These are phyloP conservation scores for Drosophila mayri DNA, from an alignment of 1,140 invertebrate species.

Conservation along the genomic window DNA sequence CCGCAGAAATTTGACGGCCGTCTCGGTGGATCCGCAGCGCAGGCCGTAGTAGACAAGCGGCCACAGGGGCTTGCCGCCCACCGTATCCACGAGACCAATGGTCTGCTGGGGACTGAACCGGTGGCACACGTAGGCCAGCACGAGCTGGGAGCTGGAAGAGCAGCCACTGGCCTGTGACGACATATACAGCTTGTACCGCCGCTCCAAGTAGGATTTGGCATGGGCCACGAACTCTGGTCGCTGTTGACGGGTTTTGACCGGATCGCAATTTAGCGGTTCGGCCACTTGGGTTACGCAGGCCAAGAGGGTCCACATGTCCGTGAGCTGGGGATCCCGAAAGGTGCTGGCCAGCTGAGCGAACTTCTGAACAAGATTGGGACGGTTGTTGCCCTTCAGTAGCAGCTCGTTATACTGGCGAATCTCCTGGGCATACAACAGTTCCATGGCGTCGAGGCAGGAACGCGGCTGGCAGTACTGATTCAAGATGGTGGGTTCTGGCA, in stretches of 20 bases:
- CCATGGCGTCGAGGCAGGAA: conserved; percentile 85
- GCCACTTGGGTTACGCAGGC: conserved; percentile 54
- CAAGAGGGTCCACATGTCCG: conserved; percentile 95
- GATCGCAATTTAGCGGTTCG: conserved; percentile 88
- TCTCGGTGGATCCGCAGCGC: conserved; percentile 93
- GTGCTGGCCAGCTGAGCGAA: conserved; percentile 90
- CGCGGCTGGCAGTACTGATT: conserved; percentile 85
- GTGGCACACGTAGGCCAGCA: conserved; percentile 93
- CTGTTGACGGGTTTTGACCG: conserved; percentile 89
- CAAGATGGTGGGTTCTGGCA: conserved; percentile 88
- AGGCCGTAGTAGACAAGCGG: conserved; percentile 96
- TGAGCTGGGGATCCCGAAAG: conserved; percentile 93
- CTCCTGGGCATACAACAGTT: conserved; percentile 94
- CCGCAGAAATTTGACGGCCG: conserved; percentile 91
- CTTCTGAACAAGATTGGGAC: conserved; percentile 90
- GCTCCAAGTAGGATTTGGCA: conserved; percentile 93
- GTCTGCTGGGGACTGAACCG: conserved; percentile 85
- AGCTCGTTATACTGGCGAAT: conserved; percentile 93
- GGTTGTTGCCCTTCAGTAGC: conserved; percentile 89
- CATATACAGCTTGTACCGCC: conserved; percentile 94
- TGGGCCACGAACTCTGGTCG: conserved; percentile 89
- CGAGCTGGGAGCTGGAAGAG: conserved; percentile 92
- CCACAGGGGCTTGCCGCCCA: conserved; percentile 91
- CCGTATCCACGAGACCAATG: conserved; percentile 90
- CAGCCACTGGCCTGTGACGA: conserved; percentile 92